Evolutionary conservation across 2,888 invertebrate species (phyloP).

Genomic region (Rhagium mordax): DNA sequence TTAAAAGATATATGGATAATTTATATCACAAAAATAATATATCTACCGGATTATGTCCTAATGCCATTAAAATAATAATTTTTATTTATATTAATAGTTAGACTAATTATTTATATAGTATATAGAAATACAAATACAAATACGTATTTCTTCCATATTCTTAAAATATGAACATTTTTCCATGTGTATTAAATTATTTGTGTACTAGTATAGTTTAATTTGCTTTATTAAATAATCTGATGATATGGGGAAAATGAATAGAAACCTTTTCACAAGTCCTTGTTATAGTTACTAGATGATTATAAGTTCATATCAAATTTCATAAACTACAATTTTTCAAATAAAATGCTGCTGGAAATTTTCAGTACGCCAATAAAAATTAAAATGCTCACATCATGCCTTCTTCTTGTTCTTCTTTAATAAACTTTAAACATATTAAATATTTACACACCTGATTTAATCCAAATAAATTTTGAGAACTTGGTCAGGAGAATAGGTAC

Average conservation of each 20-base stretch:
- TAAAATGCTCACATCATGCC: conserved; percentile 41
- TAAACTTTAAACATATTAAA: conserved; percentile 22
- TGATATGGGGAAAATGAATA: background rate
- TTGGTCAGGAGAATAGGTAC: background rate
- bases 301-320: conserved; percentile 28
- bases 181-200: no score
- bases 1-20: no score
- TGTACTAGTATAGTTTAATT: background rate
- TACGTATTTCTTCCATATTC: no score
- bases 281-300: background rate
- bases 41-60: no score
- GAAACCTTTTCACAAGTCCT: background rate
- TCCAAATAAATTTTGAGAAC: background rate
- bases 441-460: conserved; percentile 5
- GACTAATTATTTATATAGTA: no score
- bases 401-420: conserved; percentile 1
- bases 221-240: background rate
- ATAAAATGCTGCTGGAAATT: conserved; percentile 15
- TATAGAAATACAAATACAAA: no score
- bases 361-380: background rate
- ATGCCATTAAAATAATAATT: no score
- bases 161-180: no score
- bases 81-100: no score
- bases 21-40: no score
- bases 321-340: conserved; percentile 27